Evolutionary conservation across 1,140 invertebrate species (phyloP).

Genomic region (Cryptotermes secundus): DNA sequence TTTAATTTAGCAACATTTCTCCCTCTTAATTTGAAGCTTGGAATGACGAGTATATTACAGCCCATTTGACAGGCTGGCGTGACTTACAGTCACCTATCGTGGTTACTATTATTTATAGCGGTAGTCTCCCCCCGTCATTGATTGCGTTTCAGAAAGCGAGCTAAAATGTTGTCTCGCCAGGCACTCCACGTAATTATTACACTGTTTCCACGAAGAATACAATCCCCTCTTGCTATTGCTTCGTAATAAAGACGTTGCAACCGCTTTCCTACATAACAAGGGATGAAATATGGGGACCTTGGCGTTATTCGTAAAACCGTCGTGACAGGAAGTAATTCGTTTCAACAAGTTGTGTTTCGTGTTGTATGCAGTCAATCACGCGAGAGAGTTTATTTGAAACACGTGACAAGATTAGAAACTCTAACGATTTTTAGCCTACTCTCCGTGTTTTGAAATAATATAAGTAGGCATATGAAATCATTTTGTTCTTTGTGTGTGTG

Average conservation of each 20-base stretch:
- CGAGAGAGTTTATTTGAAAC: too few species aligned
- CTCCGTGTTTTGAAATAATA: too few species aligned
- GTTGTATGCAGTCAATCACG: not conserved
- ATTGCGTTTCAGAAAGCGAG: not conserved
- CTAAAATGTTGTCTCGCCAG: not conserved
- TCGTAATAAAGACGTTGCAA: not conserved
- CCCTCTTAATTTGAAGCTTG: too few species aligned
- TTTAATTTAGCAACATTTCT: too few species aligned
- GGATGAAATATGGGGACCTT: not conserved
- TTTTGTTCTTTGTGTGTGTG: too few species aligned
- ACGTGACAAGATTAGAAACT: too few species aligned
- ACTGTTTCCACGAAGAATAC: too few species aligned
- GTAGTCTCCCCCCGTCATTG: not conserved
- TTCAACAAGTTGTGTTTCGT: not conserved
- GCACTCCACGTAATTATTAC: not conserved
- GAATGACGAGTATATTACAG: too few species aligned
- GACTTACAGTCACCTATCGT: not conserved
- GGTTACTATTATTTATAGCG: not conserved
- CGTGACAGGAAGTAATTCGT: not conserved
- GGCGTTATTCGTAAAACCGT: too few species aligned
- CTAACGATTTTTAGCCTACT: too few species aligned
- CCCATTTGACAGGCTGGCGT: not conserved
- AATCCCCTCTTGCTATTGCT: not conserved
- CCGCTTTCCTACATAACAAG: not conserved
- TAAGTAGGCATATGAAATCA: too few species aligned